Conservation (phyloP, 2,113 vertebrate genomes). For the Phoxinus phoxinus region DNA sequence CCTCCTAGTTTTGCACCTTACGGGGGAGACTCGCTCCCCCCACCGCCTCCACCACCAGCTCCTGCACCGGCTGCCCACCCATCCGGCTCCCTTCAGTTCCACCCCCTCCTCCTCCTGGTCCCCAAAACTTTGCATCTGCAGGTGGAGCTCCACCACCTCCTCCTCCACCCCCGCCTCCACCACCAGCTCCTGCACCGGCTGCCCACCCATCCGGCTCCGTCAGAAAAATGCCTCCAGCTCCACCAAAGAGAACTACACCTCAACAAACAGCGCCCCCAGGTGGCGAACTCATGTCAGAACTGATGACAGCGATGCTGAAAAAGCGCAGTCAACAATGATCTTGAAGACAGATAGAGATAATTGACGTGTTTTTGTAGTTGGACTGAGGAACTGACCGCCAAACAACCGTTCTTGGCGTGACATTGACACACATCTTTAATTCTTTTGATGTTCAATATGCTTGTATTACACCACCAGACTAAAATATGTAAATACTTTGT, state of each 20-base stretch:
- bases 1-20: too few species aligned
- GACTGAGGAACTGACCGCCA: background rate
- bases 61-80: too few species aligned
- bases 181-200: constrained; percentile 41
- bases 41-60: constrained; percentile 65
- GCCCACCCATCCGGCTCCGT: constrained; percentile 1
- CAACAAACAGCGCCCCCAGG: constrained; percentile 37
- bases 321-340: constrained; percentile 73
- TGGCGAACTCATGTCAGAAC: constrained; percentile 91
- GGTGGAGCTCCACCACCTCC: constrained; percentile 58
- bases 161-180: constrained; percentile 65
- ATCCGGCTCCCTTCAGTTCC: background rate
- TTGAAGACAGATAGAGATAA: background rate
- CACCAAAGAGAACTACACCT: constrained; percentile 80
- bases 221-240: constrained; percentile 79
- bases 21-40: too few species aligned
- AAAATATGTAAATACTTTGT: background rate
- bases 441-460: background rate
- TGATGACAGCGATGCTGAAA: constrained; percentile 89
- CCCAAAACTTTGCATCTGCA: constrained; percentile 65
- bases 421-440: background rate
- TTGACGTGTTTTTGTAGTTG: background rate
- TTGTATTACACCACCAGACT: background rate
- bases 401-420: background rate
- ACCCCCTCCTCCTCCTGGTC: constrained; percentile 56